Evolutionary conservation across 2,888 invertebrate species (phyloP).

Genomic region (Pseudoips prasinana): DNA sequence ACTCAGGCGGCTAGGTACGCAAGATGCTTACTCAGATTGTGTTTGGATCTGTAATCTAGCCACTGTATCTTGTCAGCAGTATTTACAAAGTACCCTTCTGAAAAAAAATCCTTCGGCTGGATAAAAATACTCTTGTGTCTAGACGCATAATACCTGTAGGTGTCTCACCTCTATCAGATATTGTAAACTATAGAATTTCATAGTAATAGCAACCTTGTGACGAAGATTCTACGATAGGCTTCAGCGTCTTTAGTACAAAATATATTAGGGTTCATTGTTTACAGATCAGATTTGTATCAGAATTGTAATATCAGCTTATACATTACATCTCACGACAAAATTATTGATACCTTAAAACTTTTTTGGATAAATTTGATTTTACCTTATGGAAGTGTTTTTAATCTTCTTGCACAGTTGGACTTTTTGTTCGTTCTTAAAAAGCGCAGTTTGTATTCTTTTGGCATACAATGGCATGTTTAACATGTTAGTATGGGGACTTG

Average conservation of each 20-base stretch:
- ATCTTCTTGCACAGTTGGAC: constrained; percentile 11
- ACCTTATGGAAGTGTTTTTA: no score
- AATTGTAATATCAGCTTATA: constrained; percentile 51
- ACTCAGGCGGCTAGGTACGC: constrained; percentile 18
- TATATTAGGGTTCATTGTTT: constrained; percentile 61
- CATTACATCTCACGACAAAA: constrained; percentile 12
- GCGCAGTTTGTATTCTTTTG: constrained; percentile 38
- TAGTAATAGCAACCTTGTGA: no score
- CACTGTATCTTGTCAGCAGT: constrained; percentile 44
- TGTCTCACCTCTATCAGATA: constrained; percentile 50
- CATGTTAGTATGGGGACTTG: constrained; percentile 47
- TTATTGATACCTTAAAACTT: constrained; percentile 9
- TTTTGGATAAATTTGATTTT: no score
- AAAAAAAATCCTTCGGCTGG: constrained; percentile 54
- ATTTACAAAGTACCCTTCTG: constrained; percentile 45
- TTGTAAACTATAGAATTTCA: constrained; percentile 24
- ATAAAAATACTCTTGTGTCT: constrained; percentile 55
- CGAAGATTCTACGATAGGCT: constrained; percentile 35
- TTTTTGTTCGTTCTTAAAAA: constrained; percentile 36
- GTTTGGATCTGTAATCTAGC: constrained; percentile 43
- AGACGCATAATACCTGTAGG: constrained; percentile 35
- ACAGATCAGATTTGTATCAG: constrained; percentile 59
- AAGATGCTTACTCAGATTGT: constrained; percentile 38
- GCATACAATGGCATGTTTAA: constrained; percentile 57
- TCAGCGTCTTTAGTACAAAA: constrained; percentile 36